Base-by-base conservation (phyloP, 2,888 invertebrate genomes). In the Drosophila cracens region DNA sequence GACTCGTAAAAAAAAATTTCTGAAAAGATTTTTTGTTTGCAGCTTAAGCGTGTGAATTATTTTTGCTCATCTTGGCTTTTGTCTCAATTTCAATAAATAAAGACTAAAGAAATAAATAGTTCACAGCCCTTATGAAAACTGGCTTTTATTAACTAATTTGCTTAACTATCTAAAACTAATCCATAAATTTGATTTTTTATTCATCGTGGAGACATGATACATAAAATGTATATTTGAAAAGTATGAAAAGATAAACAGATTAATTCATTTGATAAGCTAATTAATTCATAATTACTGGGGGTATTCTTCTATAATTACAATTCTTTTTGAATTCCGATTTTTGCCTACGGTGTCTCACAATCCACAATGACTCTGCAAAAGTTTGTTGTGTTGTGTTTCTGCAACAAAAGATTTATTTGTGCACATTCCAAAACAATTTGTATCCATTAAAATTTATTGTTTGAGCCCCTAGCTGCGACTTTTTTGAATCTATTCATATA, bases 401-500 rank as follows among this genome's bases (percentile, higher is more conserved):
- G 46, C 16, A 48, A 59, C 63, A 58, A 58, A 66, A 76, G 83
- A 85, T 80, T 87, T 80, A 83, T 83, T 70, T 67, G 54, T 54
- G 53, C 52, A 38, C 62, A 70, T 76, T 78, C 53, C 57, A 60
- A 60, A 70, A 59, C 66, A 80, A 82, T 84, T 87, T 76, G 81
- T 68, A 71, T 65, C 60, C 65, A 74, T 74, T 82, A 51, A 75
- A 76, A 70, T 57, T 40, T 29, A 67, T 52, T 33, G 27, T 43
- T 56, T 56, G 49, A 56, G 46, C 46, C 40, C 27, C 46, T 54
- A 29, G 21, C 38, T 36, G 56, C 51, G 48, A 25, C 56, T 31
- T 54, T 16, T 33, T 52, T 53, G 13, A 38, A 71, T 61, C 43
- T 53, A 56, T 67, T 71, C 49, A 61, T 29, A 49, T 38, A 63